Evolutionary conservation across 2,888 invertebrate species (phyloP).

Genomic region (Antheraea assamensis): DNA sequence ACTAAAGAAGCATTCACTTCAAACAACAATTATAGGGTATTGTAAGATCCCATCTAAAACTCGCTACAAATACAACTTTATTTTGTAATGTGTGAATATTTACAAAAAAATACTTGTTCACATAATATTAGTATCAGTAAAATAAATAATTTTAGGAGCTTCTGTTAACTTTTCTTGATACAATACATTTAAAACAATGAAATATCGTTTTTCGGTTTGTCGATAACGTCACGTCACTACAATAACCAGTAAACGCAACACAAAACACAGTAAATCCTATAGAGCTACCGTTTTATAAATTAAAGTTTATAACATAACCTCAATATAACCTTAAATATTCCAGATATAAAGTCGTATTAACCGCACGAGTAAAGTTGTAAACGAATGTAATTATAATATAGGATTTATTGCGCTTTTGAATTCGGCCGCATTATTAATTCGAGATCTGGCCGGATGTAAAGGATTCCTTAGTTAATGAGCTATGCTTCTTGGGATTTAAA

Average conservation of each 20-base stretch:
- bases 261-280: conserved; percentile 70
- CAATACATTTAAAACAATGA: neutral
- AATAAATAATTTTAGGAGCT: neutral
- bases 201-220: neutral
- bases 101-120: neutral
- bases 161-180: neutral
- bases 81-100: neutral
- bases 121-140: too few relatives aligned
- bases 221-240: conserved; percentile 38
- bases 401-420: conserved; percentile 65
- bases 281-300: conserved; percentile 72
- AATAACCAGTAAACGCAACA: conserved; percentile 58
- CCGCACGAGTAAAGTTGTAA: conserved; percentile 26
- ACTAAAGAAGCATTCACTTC: too few relatives aligned
- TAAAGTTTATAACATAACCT: conserved; percentile 61
- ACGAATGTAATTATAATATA: conserved; percentile 62
- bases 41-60: neutral
- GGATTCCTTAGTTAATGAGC: conserved; percentile 28
- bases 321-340: conserved; percentile 39
- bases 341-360: conserved; percentile 19
- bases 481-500: conserved; percentile 21
- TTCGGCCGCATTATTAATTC: conserved; percentile 18
- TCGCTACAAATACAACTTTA: neutral
- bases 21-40: too few relatives aligned
- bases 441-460: conserved; percentile 36